Base-by-base conservation (phyloP, 2,113 vertebrate species). In the Hydropotes inermis region DNA sequence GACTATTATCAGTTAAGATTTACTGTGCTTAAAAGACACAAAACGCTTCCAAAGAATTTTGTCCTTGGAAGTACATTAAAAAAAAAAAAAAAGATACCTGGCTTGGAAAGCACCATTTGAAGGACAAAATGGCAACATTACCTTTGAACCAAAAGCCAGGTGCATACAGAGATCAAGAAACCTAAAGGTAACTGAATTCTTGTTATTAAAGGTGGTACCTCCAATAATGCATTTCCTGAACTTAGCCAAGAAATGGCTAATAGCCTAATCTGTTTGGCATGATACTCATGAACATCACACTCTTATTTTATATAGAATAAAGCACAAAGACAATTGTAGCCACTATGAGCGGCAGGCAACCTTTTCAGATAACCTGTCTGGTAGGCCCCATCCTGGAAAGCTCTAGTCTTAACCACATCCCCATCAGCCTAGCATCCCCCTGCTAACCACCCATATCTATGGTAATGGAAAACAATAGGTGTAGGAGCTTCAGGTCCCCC, bases 81-180 rank as follows among this genome's bases (percentile, higher is more conserved):
- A 54, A 54, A 54, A 54, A 54, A 54, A 19, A 50, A 50, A 3
- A 47, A 54, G 52, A 54, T 30, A 52, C 19, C 30, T 92, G 45
- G 28, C 16, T 83, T 93, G 33, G 52, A 84, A 91, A 92, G 13
- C 54, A 79, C 39, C 54, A 82, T 12, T 78, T 95, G 43, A 91
- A 89, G 61, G 17, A 83, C 21, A 95, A 97, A 94, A 96, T 87
- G 52, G 36, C 30, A 95, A 19, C 21, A 86, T 78, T 54, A 88
- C 14, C 64, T 96, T 92, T 67, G 8, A 95, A 93, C 43, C 89
- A 94, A 96, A 97, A 83, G 11, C 27, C 52, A 97, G 45, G 36
- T 7, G 61, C 25, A 74, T 74, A 14, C 36, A 87, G 83, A 95
- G 12, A 95, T 78, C 57, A 89, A 79, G 84, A 95, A 96, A 79